Evolutionary conservation across 2,113 vertebrate genomes (phyloP), one percentile per base, ranked within the genome.

Genomic region (Camelus bactrianus): DNA sequence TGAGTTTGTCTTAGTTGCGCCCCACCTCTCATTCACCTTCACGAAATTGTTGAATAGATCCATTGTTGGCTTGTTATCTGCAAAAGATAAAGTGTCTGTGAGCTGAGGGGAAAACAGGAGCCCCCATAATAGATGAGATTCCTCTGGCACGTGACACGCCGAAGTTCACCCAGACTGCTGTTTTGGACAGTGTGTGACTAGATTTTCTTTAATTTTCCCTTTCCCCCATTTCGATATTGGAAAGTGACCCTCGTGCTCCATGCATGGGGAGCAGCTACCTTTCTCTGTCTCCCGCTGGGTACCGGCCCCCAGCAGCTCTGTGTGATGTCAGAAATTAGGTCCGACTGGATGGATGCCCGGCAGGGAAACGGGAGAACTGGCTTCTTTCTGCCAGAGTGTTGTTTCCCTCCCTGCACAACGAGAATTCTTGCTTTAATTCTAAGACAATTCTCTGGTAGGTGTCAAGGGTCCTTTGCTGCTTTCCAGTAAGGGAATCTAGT

Each of bases 111-210:
- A 28, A 32, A 65, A 13, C 50, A 67, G 60, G 70, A 83, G 32
- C 38, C 88, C 80, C 70, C 89, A 30, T 95, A 89, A 82, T 86
- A 94, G 65, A 86, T 72, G 73, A 85, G 58, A 73, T 91, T 92
- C 50, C 60, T 75, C 89, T 84, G 56, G 42, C 65, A 76, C n/a
- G 16, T n/a, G 89, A 73, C 15, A 15, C 70, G 5, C 42, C 8
- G 13, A 32, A 15, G n/a, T 60, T 95, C 73, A 91, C 46, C 38
- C n/a, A 46, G 60, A 8, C 62, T 84, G n/a, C 80, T 93, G 1
- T 76, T 76, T 76, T 70, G 79, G 60, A 54, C 48, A 83, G 9
- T 52, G 38, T 64, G 62, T n/a, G 35, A 54, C 54, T 32, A 82
- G 19, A 50, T 91, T 95, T 85, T 52, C 90, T 93, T 58, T 70